Conservation (phyloP, 1,140 invertebrate species). For the Centruroides vittatus region DNA sequence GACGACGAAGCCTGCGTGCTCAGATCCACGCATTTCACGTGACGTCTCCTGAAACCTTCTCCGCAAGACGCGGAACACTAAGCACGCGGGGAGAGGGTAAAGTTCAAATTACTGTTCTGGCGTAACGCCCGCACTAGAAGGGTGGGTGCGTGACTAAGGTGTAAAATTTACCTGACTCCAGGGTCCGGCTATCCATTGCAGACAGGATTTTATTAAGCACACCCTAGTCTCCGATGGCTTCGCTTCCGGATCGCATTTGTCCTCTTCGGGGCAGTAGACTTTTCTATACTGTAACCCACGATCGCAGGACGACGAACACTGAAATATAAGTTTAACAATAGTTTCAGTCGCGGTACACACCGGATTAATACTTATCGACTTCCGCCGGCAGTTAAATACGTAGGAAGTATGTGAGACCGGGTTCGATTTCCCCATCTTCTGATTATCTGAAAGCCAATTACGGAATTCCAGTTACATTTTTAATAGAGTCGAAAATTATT, state of each 20-base stretch:
- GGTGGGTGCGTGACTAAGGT: neutral
- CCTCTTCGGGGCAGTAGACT: slow-evolving; percentile 24
- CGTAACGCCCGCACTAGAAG: too few species aligned
- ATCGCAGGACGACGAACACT: slow-evolving; percentile 32
- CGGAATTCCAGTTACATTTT: too few species aligned
- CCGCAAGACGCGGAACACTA: slow-evolving; percentile 28
- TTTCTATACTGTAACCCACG: slow-evolving; percentile 22
- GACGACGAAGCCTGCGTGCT: slow-evolving; percentile 25
- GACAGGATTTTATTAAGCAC: slow-evolving; percentile 25
- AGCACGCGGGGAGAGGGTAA: too few species aligned
- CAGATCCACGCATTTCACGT: slow-evolving; percentile 29
- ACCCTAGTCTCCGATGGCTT: slow-evolving; percentile 20
- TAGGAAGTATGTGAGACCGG: too few species aligned
- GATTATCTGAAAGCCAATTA: too few species aligned
- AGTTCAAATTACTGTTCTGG: too few species aligned
- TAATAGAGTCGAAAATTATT: too few species aligned
- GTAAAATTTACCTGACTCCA: slow-evolving; percentile 29
- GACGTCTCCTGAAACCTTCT: slow-evolving; percentile 25
- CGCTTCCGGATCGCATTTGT: slow-evolving; percentile 24
- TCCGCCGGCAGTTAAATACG: too few species aligned
- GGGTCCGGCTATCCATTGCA: slow-evolving; percentile 30
- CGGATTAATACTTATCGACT: too few species aligned
- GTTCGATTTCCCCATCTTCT: too few species aligned
- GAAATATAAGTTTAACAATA: slow-evolving; percentile 7
- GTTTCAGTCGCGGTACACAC: too few species aligned